Evolutionary conservation across 37 sponge, comb jelly and placozoan genomes (phyloP), one percentile per base, ranked within the genome.

Genomic region (Spongilla lacustris): DNA sequence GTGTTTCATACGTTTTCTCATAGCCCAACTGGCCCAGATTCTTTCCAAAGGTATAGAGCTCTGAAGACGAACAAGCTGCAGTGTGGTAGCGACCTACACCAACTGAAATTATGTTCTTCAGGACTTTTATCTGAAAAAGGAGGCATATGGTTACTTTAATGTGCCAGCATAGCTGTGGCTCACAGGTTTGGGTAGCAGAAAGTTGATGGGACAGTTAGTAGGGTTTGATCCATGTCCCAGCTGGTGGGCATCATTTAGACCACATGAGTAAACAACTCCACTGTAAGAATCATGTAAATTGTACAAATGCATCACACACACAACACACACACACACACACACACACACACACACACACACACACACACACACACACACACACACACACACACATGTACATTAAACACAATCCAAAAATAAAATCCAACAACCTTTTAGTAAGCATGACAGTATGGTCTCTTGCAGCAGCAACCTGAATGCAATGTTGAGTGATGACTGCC

Each of bases 11-110:
- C 50, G 66, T 73, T 37, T 74, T 89, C 48, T 89, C 84, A 79
- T 86, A 86, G 78, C 97, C 98, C 28, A 97, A 85, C 90, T 97
- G 98, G 0, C 98, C 98, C 5, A 83, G 77, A 74, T 95, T 93
- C 79, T 75, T 87, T n/a, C 98, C 98, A 76, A 87, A 87, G 17
- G 94, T 91, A 50, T 87, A 95, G n/a, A 97, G 21, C 30, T 96
- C 83, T 19, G 68, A 24, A 8, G 49, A 36, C 26, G 98, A 93
- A 77, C 68, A 79, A 69, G 95, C 68, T 24, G 96, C 98, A 36
- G 95, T 89, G 87, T 97, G 98, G 69, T 86, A 97, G 30, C 94
- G 89, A 14, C 96, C 96, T 34, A 87, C 92, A 24, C 94, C 94
- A 21, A 96, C 81, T 23, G 71, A 41, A 36, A 75, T 82, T 28